phyloP scores from a whole-genome alignment of 2,113 vertebrate species.

The Macquaria ambigua region DNA sequence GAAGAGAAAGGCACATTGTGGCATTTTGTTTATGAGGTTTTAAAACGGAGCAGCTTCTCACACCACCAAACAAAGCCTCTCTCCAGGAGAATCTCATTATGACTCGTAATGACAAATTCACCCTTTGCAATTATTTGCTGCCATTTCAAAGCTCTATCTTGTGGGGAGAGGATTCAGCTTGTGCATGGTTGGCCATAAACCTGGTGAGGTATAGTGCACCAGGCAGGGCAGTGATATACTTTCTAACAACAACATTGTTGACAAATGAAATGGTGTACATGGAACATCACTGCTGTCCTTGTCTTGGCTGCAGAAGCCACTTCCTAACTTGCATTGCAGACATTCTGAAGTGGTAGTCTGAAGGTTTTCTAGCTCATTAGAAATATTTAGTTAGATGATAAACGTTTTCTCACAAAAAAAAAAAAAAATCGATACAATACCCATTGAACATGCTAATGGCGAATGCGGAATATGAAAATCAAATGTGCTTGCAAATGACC shows the following conservation, averaged over 20 bases:
- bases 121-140: slow-evolving; percentile 82
- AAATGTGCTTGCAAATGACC: slow-evolving; percentile 83
- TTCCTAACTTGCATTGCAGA: slow-evolving; percentile 11
- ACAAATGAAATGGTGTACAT: slow-evolving; percentile 61
- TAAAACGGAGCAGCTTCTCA: slow-evolving; percentile 73
- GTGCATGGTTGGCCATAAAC: slow-evolving; percentile 73
- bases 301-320: slow-evolving; percentile 19
- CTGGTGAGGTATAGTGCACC: slow-evolving; percentile 51
- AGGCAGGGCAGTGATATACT: slow-evolving; percentile 68
- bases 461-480: slow-evolving; percentile 79
- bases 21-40: slow-evolving; percentile 81
- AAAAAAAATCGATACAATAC: slow-evolving; percentile 38
- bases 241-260: slow-evolving; percentile 57
- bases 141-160: slow-evolving; percentile 76
- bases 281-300: slow-evolving; percentile 51
- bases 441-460: slow-evolving; percentile 53
- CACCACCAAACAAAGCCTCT: slow-evolving; percentile 74
- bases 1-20: slow-evolving; percentile 62
- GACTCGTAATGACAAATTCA: slow-evolving; percentile 83
- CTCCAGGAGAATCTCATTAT: slow-evolving; percentile 82
- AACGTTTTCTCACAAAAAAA: slow-evolving; percentile 23
- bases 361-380: slow-evolving; percentile 5
- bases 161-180: slow-evolving; percentile 67
- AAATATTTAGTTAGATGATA: slow-evolving; percentile 20
- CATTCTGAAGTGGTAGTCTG: neutral